Evolutionary conservation across 2,113 vertebrate species (phyloP), one percentile per base, ranked within the genome.

Genomic region (Oceanodroma tethys): DNA sequence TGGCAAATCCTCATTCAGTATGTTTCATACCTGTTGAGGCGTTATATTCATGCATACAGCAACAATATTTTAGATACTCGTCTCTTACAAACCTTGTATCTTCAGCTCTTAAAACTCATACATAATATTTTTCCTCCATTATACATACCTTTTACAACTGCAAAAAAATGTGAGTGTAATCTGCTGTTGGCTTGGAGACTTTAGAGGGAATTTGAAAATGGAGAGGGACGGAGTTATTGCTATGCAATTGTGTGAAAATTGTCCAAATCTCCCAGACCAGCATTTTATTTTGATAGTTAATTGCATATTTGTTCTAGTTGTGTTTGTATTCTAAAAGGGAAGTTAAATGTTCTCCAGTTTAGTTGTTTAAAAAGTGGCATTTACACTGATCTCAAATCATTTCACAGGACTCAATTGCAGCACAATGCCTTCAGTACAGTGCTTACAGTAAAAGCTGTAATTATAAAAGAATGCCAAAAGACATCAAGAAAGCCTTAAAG

Each of bases 361-460:
- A 73, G 89, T 79, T 92, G 73, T 71, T 92, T 91, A 83, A 95
- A 94, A 96, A 91, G 81, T 88, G 81, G 67, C 89, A 67, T 93
- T 95, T 92, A 80, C 62, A 58, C 63, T 26, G 50, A 88, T 95
- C 63, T 95, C 62, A 75, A 93, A 95, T 86, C 43, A 93, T 91
- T 95, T 83, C 75, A 68, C 76, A 50, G 74, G 68, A 75, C n/a
- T 94, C 92, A 86, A 73, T 74, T 92, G 91, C 71, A 78, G 75
- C 88, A 80, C 38, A 45, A 76, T 81, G 74, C 92, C 86, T 97
- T 93, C 94, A 90, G 71, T 81, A 92, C 73, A 95, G 91, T 98
- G 95, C 81, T 94, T 96, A 96, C 96, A 92, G 95, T 94, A 95
- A 97, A 97, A 97, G 93, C 95, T 95, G 93, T 97, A 98, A 98